Conservation (phyloP, 2,113 vertebrate species). For the Epinephelus lanceolatus region DNA sequence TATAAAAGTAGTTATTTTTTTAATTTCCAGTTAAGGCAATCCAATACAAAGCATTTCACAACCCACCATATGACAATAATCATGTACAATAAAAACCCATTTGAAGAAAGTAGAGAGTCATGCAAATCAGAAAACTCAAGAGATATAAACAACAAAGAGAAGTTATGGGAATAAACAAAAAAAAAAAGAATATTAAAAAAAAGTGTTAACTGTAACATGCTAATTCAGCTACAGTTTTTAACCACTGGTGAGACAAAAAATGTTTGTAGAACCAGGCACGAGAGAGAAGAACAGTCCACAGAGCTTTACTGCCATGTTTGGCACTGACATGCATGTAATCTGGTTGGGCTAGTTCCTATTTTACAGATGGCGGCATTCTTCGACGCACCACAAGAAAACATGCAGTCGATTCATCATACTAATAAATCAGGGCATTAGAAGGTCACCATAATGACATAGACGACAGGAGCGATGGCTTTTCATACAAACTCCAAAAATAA, state of each 20-base stretch:
- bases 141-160: slow-evolving; percentile 62
- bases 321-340: slow-evolving; percentile 79
- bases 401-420: slow-evolving; percentile 59
- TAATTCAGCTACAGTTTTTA: slow-evolving; percentile 73
- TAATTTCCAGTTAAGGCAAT: slow-evolving; percentile 88
- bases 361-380: slow-evolving; percentile 59
- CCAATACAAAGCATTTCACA: slow-evolving; percentile 89
- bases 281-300: slow-evolving; percentile 75
- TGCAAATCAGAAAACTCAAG: slow-evolving; percentile 75
- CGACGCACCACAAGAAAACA: slow-evolving; percentile 50
- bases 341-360: slow-evolving; percentile 64
- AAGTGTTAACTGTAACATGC: slow-evolving; percentile 81
- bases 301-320: slow-evolving; percentile 70
- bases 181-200: slow-evolving; percentile 21
- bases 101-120: slow-evolving; percentile 71
- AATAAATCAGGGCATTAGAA: slow-evolving; percentile 27
- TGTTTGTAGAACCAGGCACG: slow-evolving; percentile 71
- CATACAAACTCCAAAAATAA: slow-evolving; percentile 66
- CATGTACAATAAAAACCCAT: slow-evolving; percentile 84
- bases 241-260: slow-evolving; percentile 61
- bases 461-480: slow-evolving; percentile 59
- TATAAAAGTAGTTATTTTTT: slow-evolving; percentile 84
- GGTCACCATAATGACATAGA: slow-evolving; percentile 21
- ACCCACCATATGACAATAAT: slow-evolving; percentile 86
- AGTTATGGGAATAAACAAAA: slow-evolving; percentile 40